A percentile compares a stretch with the other conserved stretches of the same genome.
Evolutionary conservation across 2,888 invertebrate genomes (phyloP).

Genomic region (Torymus auratus): DNA sequence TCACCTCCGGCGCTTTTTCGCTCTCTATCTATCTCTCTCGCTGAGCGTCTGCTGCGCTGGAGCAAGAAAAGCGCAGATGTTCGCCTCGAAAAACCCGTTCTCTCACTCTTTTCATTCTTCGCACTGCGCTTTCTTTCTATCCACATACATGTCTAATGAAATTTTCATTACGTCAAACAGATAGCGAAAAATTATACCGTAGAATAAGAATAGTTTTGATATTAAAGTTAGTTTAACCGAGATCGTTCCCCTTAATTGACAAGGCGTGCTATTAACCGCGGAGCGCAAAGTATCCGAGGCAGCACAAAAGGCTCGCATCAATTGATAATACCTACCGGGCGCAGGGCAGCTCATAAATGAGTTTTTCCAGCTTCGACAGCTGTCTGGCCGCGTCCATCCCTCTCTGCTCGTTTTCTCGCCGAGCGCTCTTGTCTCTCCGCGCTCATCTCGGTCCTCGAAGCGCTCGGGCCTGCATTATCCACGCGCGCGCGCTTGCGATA

Average conservation of each 20-base stretch:
- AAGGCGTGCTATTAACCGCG: neutral
- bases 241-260: too few relatives aligned
- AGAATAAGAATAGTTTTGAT: too few relatives aligned
- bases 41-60: neutral
- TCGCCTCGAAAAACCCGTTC: constrained; percentile 48
- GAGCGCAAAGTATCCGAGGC: neutral
- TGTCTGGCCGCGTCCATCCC: neutral
- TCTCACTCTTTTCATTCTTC: constrained; percentile 9
- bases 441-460: constrained; percentile 13
- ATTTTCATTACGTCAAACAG: too few relatives aligned
- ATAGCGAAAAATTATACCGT: too few relatives aligned
- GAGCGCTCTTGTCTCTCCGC: constrained; percentile 7
- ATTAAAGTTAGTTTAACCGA: too few relatives aligned
- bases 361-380: constrained; percentile 3
- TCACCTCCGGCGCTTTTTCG: constrained; percentile 42
- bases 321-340: constrained; percentile 13
- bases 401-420: neutral
- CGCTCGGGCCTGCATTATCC: constrained; percentile 8
- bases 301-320: constrained; percentile 29
- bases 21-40: too few relatives aligned
- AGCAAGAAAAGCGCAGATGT: constrained; percentile 51
- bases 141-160: too few relatives aligned
- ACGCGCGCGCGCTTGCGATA: constrained; percentile 12
- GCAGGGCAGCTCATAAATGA: constrained; percentile 29
- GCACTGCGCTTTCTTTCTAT: neutral